Evolutionary conservation across 2,113 vertebrate genomes (phyloP).

Genomic region (Tricholaema leucomelas): DNA sequence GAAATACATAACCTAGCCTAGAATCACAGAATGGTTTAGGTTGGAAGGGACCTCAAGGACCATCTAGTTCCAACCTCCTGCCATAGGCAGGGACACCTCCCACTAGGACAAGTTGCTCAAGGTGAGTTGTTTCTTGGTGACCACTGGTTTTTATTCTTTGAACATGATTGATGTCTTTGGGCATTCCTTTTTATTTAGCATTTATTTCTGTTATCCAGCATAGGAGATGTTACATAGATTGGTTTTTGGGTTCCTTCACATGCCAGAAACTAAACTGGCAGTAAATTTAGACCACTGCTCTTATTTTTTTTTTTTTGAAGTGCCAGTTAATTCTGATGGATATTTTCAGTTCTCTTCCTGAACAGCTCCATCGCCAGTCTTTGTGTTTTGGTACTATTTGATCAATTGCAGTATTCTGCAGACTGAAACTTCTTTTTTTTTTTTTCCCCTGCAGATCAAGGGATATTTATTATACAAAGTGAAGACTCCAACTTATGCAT

Average conservation of each 20-base stretch:
- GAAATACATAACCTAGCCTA: too few species aligned
- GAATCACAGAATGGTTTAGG: too few species aligned
- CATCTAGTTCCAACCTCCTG: too few species aligned
- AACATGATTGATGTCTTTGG: background rate
- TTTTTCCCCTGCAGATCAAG: constrained; percentile 77
- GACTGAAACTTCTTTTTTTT: background rate
- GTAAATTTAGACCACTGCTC: background rate
- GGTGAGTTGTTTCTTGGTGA: background rate
- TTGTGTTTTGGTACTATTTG: background rate
- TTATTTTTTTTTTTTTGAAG: background rate
- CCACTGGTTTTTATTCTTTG: background rate
- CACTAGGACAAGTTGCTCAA: too few species aligned
- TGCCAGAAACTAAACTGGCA: background rate
- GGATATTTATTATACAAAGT: constrained; percentile 87
- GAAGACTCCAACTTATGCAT: constrained; percentile 80
- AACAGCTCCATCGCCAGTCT: background rate
- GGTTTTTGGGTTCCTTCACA: background rate
- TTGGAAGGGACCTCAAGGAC: too few species aligned
- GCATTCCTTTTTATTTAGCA: background rate
- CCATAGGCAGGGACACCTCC: too few species aligned
- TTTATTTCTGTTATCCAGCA: background rate
- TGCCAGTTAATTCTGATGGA: background rate
- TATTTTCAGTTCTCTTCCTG: background rate
- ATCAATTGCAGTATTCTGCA: background rate
- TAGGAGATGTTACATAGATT: background rate